phyloP scores from a whole-genome alignment of 2,888 invertebrate species.

The Hetaerina titia region DNA sequence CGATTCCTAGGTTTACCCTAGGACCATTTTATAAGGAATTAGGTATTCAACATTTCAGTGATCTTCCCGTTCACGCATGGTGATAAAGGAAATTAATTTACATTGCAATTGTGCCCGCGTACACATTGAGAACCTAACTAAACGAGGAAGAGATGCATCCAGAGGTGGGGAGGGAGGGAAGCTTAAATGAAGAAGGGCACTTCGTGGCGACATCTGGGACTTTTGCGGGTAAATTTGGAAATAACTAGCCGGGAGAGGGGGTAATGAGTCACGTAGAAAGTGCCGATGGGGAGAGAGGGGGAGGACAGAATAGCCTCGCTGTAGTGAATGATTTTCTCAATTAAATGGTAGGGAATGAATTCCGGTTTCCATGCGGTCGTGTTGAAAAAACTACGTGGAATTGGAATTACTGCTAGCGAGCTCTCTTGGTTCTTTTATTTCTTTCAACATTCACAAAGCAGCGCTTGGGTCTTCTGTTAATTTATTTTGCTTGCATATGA shows the following conservation, averaged over 20 bases:
- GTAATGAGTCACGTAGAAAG: background rate
- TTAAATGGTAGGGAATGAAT: background rate
- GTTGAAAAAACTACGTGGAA: background rate
- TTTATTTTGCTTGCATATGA: constrained; percentile 9
- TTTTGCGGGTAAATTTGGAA: background rate
- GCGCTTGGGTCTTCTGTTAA: background rate
- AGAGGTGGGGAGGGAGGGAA: background rate
- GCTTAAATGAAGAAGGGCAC: background rate
- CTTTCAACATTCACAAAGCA: background rate
- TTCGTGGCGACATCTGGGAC: background rate
- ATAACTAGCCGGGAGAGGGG: background rate
- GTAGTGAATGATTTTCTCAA: constrained; percentile 12
- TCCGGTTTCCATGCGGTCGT: background rate
- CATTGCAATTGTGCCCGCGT: background rate
- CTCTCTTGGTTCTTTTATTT: background rate
- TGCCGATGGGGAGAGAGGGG: background rate
- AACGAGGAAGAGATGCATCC: background rate
- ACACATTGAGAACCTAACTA: background rate
- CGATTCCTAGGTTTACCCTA: too few relatives aligned
- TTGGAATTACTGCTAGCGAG: background rate
- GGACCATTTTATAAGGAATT: too few relatives aligned
- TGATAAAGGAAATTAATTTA: background rate
- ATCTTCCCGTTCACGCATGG: background rate
- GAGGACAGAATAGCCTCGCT: background rate
- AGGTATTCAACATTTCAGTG: too few relatives aligned